A percentile compares a stretch with the other conserved stretches of the same genome.
Evolutionary conservation across 2,113 vertebrate species (phyloP).

Genomic region (Nycticebus coucang): DNA sequence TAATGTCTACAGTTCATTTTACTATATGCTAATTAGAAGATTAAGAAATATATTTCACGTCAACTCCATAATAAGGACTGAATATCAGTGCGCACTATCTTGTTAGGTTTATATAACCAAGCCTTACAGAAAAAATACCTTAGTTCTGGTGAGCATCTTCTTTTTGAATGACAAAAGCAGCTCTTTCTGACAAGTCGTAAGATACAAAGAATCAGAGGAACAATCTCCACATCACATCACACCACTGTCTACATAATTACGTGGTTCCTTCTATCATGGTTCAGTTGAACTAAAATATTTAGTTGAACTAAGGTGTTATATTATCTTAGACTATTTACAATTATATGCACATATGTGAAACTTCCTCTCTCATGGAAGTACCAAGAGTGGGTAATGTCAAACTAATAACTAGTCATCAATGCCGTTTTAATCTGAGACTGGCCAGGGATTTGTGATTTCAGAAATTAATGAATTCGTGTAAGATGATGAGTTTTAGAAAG

Average conservation of each 20-base stretch:
- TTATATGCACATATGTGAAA: neutral
- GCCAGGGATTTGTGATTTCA: neutral
- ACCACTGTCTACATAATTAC: no score
- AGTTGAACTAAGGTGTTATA: neutral
- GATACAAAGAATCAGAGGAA: neutral
- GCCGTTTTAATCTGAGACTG: neutral
- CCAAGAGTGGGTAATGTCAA: neutral
- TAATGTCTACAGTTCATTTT: neutral
- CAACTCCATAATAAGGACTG: neutral
- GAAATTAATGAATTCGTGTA: neutral
- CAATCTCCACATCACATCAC: no score
- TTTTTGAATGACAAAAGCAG: neutral
- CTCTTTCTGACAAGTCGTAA: neutral
- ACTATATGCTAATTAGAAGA: neutral
- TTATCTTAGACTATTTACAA: neutral
- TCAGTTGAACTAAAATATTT: neutral
- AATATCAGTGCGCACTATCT: neutral
- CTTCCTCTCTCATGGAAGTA: neutral
- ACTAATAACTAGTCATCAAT: no score
- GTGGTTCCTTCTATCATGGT: neutral
- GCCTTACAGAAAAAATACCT: neutral
- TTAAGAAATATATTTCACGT: neutral
- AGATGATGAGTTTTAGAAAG: neutral
- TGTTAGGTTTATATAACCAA: no score
- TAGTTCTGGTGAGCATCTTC: neutral